Evolutionary conservation across 2,113 vertebrate genomes (phyloP).

Genomic region (Odobenus rosmarus): DNA sequence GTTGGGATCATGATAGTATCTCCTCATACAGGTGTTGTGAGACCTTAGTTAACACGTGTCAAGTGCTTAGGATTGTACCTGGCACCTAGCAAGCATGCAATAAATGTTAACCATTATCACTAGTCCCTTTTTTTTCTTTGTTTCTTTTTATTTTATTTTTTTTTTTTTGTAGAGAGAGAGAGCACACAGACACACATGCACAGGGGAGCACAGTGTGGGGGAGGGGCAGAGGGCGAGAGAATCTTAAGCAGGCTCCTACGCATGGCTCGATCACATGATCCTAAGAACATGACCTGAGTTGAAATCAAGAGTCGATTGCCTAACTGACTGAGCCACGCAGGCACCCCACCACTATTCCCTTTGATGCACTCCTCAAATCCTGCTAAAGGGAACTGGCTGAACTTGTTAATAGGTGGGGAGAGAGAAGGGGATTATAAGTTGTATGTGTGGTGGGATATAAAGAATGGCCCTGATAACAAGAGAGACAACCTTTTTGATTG

Average conservation of each 20-base stretch:
- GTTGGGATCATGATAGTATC: not conserved
- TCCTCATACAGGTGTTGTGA: not conserved
- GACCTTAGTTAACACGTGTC: not conserved
- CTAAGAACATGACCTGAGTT: not conserved
- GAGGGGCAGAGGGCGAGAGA: not conserved
- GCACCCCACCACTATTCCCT: not conserved
- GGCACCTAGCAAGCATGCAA: not conserved
- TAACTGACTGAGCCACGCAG: not conserved
- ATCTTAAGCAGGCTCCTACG: not conserved
- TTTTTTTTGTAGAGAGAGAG: not conserved
- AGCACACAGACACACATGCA: not conserved
- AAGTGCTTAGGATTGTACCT: not conserved
- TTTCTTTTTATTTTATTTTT: not conserved
- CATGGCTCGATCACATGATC: not conserved
- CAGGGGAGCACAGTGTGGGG: not conserved
- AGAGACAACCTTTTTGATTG: constrained; percentile 1
- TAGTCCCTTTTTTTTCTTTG: not conserved
- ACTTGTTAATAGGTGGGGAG: not conserved
- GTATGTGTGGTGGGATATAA: not conserved
- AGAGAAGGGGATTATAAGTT: not conserved
- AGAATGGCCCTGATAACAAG: not conserved
- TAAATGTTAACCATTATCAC: not conserved
- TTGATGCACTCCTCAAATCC: not conserved
- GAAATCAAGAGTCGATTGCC: not conserved
- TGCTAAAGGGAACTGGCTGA: not conserved